Evolutionary conservation across 2,797 vertebrate species (phyloP), one percentile per base, ranked within the genome.

Genomic region (Cynopterus sphinx): DNA sequence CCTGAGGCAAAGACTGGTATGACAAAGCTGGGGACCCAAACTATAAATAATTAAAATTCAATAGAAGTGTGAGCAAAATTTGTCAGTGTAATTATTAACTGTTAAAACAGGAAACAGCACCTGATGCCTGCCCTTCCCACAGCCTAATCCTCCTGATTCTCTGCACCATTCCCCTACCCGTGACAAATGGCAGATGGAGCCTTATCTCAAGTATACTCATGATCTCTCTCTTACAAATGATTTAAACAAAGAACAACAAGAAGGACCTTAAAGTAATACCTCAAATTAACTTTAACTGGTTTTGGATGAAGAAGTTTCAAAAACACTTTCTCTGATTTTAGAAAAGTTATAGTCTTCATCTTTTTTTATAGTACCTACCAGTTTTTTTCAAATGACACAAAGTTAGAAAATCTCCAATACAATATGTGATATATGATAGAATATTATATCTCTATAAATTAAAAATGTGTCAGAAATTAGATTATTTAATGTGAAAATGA

Each of bases 31-130:
- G 28, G 74, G 19, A 67, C 7, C 16, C 93, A 95, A 84, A 65
- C 91, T 97, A 77, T 94, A 96, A 97, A 90, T 97, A 97, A 97
- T 93, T 85, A 96, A 21, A 85, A 93, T 61, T 39, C 63, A 85
- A 68, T 67, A 78, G 39, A 95, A 93, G 51, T 95, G 88, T 93
- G 79, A 96, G 43, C 55, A 96, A 91, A 92, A 96, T 49, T 85
- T n/a, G 81, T 97, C 61, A 55, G 6, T 93, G 83, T 86, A 81
- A 95, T 95, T 95, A 95, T 94, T 91, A 97, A 93, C 77, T 95
- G 53, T 87, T 94, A 93, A 87, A 74, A 78, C 17, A 78, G 59
- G 36, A 94, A 94, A 57, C 10, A 82, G 28, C 97, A 96, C 91
- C 79, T 94, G 93, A 91, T 93, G 79, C 70, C 83, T 70, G 2